Evolutionary conservation across 35 echinoderm and acorn worm species (phyloP).

Genomic region (Eucidaris tribuloides): DNA sequence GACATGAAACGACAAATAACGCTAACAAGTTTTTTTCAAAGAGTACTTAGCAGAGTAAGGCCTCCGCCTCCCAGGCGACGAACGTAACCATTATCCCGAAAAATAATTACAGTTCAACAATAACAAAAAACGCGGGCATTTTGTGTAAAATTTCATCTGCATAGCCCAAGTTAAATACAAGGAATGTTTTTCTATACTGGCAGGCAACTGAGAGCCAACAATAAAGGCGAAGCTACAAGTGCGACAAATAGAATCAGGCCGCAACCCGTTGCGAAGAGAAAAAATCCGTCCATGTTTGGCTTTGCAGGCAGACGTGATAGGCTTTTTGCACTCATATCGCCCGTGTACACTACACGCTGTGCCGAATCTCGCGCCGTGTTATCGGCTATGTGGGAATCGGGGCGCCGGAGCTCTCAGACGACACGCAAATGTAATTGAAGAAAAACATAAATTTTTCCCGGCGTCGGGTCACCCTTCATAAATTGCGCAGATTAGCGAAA

Average conservation of each 20-base stretch:
- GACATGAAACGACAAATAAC: no score
- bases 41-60: no score
- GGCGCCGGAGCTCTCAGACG: neutral
- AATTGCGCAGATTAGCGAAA: no score
- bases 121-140: neutral
- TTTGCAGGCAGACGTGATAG: neutral
- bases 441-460: neutral
- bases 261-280: neutral
- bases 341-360: neutral
- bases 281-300: neutral
- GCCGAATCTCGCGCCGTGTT: neutral
- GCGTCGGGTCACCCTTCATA: neutral
- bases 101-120: neutral
- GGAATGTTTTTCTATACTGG: slow-evolving; percentile 20
- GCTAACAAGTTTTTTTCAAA: no score
- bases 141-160: slow-evolving; percentile 1
- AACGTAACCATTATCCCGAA: no score
- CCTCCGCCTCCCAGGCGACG: no score
- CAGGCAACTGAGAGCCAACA: neutral
- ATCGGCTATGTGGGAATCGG: neutral
- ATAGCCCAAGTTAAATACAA: slow-evolving; percentile 7
- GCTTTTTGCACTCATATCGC: neutral
- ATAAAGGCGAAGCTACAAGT: neutral
- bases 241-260: neutral
- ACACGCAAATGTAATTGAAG: neutral